phyloP scores from a whole-genome alignment of 2,797 vertebrate species.

The Antrozous pallidus region DNA sequence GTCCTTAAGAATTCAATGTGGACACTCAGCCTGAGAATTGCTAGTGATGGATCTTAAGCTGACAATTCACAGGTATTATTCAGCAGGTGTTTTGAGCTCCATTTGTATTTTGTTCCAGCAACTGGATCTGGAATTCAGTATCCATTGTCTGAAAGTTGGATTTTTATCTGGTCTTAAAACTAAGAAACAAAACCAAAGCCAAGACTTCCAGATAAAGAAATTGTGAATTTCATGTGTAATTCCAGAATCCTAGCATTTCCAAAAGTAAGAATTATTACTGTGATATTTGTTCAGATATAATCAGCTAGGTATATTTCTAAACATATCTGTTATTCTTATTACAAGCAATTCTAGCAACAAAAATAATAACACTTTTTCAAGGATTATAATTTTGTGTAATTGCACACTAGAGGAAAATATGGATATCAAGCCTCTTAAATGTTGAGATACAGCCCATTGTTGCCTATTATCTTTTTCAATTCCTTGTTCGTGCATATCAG shows the following conservation, averaged over 20 bases:
- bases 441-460: conserved; percentile 36
- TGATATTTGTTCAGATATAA: conserved; percentile 54
- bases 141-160: neutral
- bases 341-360: conserved; percentile 50
- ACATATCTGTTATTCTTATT: conserved; percentile 57
- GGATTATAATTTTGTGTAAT: conserved; percentile 61
- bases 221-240: conserved; percentile 22
- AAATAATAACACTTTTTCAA: conserved; percentile 64
- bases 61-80: neutral
- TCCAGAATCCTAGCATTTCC: conserved; percentile 28
- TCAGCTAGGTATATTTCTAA: conserved; percentile 50
- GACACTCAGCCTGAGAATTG: neutral
- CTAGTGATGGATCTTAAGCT: neutral
- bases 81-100: neutral
- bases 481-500: conserved; percentile 56
- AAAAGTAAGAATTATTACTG: conserved; percentile 50
- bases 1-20: neutral
- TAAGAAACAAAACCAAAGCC: neutral
- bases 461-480: conserved; percentile 48
- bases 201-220: conserved; percentile 14
- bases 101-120: neutral
- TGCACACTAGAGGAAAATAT: conserved; percentile 53
- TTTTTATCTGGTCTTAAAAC: conserved; percentile 11
- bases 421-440: conserved; percentile 45
- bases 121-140: neutral